These are phyloP conservation scores for Cairina moschata DNA, from an alignment of 2,113 vertebrate genomes.

Conservation along the genomic window DNA sequence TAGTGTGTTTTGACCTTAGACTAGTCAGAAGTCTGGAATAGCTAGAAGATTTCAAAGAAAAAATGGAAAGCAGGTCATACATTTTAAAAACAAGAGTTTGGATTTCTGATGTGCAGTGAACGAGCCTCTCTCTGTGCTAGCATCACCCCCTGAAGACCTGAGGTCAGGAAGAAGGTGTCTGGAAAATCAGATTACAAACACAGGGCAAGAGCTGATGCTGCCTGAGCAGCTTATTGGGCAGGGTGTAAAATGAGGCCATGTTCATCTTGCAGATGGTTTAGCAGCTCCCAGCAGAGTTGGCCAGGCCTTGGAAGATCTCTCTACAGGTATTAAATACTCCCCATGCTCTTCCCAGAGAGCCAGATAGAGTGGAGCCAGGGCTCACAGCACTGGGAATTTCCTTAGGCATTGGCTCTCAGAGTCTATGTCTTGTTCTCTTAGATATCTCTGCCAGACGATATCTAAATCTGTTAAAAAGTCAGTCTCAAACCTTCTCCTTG, in stretches of 20 bases:
- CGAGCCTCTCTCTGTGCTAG: neutral
- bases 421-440: neutral
- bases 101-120: neutral
- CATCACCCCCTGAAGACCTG: neutral
- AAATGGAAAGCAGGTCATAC: neutral
- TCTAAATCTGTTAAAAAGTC: neutral
- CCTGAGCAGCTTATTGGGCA: fast-evolving
- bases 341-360: neutral
- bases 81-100: neutral
- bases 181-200: neutral
- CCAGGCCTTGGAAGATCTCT: neutral
- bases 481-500: neutral
- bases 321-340: neutral
- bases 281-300: neutral
- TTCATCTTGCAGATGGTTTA: neutral
- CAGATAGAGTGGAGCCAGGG: neutral
- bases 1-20: neutral
- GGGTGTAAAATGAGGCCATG: neutral
- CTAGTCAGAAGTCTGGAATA: neutral
- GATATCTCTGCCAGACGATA: neutral
- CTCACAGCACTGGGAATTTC: neutral
- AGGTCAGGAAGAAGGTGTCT: neutral
- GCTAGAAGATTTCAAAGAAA: neutral
- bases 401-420: neutral
- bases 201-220: neutral